Percentiles rank a stretch among this genome's conserved stretches.
phyloP scores from a whole-genome alignment of 2,113 vertebrate genomes.

The Cephalopholis sonnerati region DNA sequence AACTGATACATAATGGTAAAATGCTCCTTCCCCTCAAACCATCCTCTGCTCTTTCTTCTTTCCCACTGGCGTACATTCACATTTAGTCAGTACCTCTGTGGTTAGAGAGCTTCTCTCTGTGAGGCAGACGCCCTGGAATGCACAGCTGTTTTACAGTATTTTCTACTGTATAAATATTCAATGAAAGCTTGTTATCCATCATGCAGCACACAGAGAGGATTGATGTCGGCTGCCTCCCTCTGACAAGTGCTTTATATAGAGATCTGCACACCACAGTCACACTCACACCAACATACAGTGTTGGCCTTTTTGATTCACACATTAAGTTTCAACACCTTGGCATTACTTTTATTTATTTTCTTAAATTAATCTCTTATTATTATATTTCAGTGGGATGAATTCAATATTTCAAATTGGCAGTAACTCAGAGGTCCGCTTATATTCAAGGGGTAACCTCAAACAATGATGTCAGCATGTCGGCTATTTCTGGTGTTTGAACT shows the following conservation, averaged over 20 bases:
- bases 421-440: not conserved
- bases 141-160: conserved; percentile 65
- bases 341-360: not conserved
- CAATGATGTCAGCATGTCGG: not conserved
- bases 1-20: conserved; percentile 57
- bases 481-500: no score
- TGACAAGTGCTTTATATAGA: not conserved
- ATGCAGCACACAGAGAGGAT: not conserved
- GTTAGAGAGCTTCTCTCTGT: conserved; percentile 45
- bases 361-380: not conserved
- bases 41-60: conserved; percentile 56
- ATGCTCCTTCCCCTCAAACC: conserved; percentile 50
- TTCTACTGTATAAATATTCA: conserved; percentile 13
- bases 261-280: not conserved
- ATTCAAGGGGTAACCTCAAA: not conserved
- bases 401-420: not conserved
- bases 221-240: not conserved
- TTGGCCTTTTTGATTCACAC: not conserved
- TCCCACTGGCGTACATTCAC: conserved; percentile 34
- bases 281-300: no score
- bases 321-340: not conserved
- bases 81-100: conserved; percentile 57
- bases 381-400: not conserved
- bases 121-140: conserved; percentile 63
- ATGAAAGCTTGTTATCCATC: conserved; percentile 12